A percentile compares a stretch with the other conserved stretches of the same genome.
Conservation (phyloP, 1,140 invertebrate species). For the Pseudobourletiella spinata region DNA sequence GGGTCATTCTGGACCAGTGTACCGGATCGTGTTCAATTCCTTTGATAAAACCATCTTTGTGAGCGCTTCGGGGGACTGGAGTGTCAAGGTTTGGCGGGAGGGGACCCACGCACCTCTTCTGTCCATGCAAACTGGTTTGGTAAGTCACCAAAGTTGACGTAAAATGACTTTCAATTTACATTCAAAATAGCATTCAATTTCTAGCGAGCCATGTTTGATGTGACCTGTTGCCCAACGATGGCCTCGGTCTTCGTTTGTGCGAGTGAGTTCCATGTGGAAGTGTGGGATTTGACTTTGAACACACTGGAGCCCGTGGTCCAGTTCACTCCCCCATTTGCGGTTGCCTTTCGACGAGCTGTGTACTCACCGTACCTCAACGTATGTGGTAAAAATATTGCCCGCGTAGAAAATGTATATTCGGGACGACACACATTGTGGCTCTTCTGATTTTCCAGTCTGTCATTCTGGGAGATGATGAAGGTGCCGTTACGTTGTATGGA, state of each 20-base stretch:
- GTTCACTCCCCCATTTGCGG: conserved; percentile 11
- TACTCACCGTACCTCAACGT: conserved; percentile 20
- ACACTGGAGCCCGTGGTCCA: conserved; percentile 31
- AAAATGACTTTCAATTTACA: too few relatives aligned
- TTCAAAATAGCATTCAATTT: too few relatives aligned
- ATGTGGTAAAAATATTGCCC: too few relatives aligned
- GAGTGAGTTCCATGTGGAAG: conserved; percentile 38
- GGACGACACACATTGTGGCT: too few relatives aligned
- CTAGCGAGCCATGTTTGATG: conserved; percentile 47
- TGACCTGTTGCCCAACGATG: conserved; percentile 48
- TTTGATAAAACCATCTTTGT: conserved; percentile 47
- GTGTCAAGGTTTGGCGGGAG: conserved; percentile 49
- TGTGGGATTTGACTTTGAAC: conserved; percentile 35
- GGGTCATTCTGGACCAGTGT: conserved; percentile 46
- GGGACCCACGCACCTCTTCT: conserved; percentile 19
- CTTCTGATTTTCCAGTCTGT: conserved; percentile 23
- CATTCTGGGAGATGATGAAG: conserved; percentile 28
- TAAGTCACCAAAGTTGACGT: conserved; percentile 16
- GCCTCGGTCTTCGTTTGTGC: conserved; percentile 50
- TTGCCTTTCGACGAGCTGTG: conserved; percentile 15
- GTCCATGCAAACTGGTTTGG: conserved; percentile 26
- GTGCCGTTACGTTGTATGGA: conserved; percentile 20
- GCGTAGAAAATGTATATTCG: too few relatives aligned
- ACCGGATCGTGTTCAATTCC: conserved; percentile 46
- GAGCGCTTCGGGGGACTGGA: conserved; percentile 50